Base-by-base conservation (phyloP, 2,888 invertebrate species). In the Physocephala rufipes region DNA sequence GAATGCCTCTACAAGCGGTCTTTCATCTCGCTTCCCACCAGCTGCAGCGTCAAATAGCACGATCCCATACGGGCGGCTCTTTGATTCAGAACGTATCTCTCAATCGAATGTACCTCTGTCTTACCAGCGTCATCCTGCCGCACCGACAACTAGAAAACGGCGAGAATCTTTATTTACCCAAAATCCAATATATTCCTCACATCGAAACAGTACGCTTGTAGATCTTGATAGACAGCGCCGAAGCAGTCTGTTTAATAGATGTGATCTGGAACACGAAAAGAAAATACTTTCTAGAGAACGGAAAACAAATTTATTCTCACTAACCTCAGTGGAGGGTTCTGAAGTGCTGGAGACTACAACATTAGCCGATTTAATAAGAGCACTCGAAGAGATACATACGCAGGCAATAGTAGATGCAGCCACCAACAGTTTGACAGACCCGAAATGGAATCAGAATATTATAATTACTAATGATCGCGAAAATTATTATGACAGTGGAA, bases 361-460 rank as follows among this genome's bases (percentile, higher is more conserved):
- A 26, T 88, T 95, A 16, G 95, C 94, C 1, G 94, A 95, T 85
- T 89, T 95, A 68, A 88, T 95, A 30, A 88, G 94, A 70, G 94
- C 93, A 0, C 85, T 95, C 63, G 91, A 93, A 62, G 89, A 91
- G n/a, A 87, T 94, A 36, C 90, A 90, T 75, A 86, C 88, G 0
- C 84, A 87, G 64, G 87, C 88, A 0, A 87, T 79, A 15, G 71
- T 85, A 36, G 83, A 82, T 45, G 83, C 82, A 49, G 71, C 66
- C 9, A 71, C 76, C 16, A 69, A 75, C 43, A 49, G 67, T 30
- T 82, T 36, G 19, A 70, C 9, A 5, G 70, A 81, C 83, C 45
- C n/a, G 1, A 66, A 47, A 21, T 69, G 36, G 69, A 69, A 65
- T 66, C 49, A 49, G 12, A 49, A 49, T 49, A 49, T 49, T n/a